These are phyloP conservation scores for Glaucomys volans DNA, from an alignment of 2,113 vertebrate genomes.

Conservation along the genomic window DNA sequence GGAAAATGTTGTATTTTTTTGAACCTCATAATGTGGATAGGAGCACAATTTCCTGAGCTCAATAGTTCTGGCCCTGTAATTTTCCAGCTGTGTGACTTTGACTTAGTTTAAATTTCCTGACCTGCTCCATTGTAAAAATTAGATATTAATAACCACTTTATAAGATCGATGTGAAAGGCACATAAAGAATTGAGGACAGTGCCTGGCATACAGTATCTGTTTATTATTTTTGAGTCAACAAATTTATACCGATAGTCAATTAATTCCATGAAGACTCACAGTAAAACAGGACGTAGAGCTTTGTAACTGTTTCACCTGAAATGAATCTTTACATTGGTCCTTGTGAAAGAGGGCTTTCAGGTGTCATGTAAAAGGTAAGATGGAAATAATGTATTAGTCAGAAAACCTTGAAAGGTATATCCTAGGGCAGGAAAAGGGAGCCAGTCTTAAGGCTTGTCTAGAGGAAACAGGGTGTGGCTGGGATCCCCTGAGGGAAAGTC, in stretches of 20 bases:
- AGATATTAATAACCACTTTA: background rate
- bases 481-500: background rate
- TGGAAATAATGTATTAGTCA: background rate
- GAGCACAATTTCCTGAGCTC: background rate
- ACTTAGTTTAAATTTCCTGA: slow-evolving; percentile 14
- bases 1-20: background rate
- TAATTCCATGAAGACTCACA: background rate
- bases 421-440: background rate
- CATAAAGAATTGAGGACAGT: background rate
- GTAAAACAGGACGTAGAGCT: background rate
- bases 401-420: background rate
- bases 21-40: background rate
- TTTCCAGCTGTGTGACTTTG: background rate
- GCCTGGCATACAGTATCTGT: background rate
- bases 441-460: background rate
- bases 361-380: background rate
- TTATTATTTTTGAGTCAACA: background rate
- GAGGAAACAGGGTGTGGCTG: background rate
- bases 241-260: background rate
- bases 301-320: background rate
- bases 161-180: background rate
- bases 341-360: background rate
- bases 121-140: background rate
- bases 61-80: background rate
- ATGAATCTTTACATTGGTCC: background rate